Conservation (phyloP, 2,797 vertebrate species). For the Pangasius djambal region DNA sequence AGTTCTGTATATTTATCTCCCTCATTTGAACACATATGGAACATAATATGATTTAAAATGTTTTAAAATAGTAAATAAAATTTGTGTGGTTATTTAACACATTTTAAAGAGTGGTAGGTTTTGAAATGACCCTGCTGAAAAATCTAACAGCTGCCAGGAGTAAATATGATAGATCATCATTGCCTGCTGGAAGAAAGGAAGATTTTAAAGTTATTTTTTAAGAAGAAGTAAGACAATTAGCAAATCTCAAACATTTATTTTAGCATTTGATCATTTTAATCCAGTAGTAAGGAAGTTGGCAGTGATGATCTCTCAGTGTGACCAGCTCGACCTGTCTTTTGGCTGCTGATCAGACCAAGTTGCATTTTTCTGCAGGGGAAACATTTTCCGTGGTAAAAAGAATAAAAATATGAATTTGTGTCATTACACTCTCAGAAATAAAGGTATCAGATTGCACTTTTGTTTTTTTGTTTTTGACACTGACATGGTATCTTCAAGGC, state of each 20-base stretch:
- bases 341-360: not conserved
- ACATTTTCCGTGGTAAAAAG: not conserved
- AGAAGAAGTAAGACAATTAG: not conserved
- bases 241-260: not conserved
- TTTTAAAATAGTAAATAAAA: too few relatives aligned
- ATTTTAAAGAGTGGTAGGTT: not conserved
- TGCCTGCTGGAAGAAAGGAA: not conserved
- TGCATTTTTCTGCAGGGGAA: not conserved
- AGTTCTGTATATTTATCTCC: too few relatives aligned
- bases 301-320: not conserved
- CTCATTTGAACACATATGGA: too few relatives aligned
- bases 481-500: not conserved
- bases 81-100: not conserved
- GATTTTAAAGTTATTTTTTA: not conserved
- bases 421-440: not conserved
- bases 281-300: not conserved
- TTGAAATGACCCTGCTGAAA: too few relatives aligned
- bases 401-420: not conserved
- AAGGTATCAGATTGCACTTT: not conserved
- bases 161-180: not conserved
- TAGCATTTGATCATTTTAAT: not conserved
- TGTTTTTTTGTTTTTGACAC: not conserved
- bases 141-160: not conserved
- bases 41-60: too few relatives aligned
- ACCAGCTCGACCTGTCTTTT: not conserved